Evolutionary conservation across 1,140 invertebrate species (phyloP).

Genomic region (Chironomus striatipennis): DNA sequence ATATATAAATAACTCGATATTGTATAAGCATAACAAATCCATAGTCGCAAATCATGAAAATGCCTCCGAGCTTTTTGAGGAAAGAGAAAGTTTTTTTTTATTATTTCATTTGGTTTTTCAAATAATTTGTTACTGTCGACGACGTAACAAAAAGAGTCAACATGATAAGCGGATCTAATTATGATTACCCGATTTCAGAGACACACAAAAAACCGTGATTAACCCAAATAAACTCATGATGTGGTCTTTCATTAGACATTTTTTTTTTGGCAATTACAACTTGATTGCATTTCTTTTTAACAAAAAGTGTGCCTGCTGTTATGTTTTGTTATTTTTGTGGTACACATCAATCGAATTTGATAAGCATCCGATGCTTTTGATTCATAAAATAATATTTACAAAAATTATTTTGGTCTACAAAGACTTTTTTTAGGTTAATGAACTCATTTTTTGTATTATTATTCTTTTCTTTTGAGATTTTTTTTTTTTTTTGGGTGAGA

Average conservation of each 20-base stretch:
- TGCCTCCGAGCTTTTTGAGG: neutral
- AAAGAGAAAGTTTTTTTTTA: neutral
- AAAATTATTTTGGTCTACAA: neutral
- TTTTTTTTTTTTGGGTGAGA: no score
- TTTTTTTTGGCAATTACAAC: neutral
- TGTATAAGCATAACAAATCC: no score
- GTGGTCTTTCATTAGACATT: neutral
- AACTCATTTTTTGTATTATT: no score
- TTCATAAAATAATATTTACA: neutral
- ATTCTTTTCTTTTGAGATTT: no score
- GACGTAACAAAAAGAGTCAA: neutral
- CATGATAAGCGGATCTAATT: constrained; percentile 12
- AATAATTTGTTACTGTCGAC: no score
- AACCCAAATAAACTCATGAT: neutral
- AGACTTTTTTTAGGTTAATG: neutral
- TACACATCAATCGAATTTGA: neutral
- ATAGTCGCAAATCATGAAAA: no score
- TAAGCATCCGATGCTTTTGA: neutral
- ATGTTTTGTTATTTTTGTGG: neutral
- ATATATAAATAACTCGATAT: no score
- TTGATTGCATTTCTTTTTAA: neutral
- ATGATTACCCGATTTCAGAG: neutral
- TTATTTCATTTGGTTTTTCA: no score
- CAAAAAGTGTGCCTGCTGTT: no score
- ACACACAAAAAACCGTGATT: no score